These are phyloP conservation scores for Ferrisia virgata DNA, from an alignment of 2,888 invertebrate genomes.

Conservation along the genomic window DNA sequence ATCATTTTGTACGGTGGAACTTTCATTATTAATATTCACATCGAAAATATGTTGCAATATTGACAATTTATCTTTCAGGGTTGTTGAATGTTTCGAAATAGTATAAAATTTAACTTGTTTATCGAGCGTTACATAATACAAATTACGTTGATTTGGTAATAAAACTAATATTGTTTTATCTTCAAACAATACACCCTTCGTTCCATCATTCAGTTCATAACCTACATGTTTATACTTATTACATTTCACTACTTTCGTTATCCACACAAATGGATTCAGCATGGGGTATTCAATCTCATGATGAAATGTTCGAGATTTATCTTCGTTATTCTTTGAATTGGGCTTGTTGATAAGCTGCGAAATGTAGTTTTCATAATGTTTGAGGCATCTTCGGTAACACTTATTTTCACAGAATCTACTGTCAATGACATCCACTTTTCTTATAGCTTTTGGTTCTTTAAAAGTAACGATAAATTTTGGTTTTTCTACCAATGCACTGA, in stretches of 20 bases:
- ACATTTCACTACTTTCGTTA: background rate
- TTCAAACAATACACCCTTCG: slow-evolving; percentile 33
- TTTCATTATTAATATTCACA: background rate
- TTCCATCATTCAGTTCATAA: slow-evolving; percentile 38
- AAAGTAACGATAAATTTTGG: slow-evolving; percentile 35
- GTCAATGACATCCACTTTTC: background rate
- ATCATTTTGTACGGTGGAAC: background rate
- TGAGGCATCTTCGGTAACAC: slow-evolving; percentile 12
- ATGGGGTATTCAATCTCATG: slow-evolving; percentile 33
- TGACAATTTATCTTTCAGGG: slow-evolving; percentile 20
- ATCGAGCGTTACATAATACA: slow-evolving; percentile 26
- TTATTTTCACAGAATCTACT: slow-evolving; percentile 39
- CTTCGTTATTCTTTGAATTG: background rate
- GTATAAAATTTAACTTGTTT: slow-evolving; percentile 40
- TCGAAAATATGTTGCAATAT: slow-evolving; percentile 6
- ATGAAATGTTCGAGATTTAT: background rate
- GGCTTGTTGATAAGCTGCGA: slow-evolving; percentile 18
- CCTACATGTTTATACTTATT: slow-evolving; percentile 16
- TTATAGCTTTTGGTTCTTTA: background rate
- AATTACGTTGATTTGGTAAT: slow-evolving; percentile 33
- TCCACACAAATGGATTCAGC: slow-evolving; percentile 39
- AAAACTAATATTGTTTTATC: slow-evolving; percentile 29
- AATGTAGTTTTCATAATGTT: slow-evolving; percentile 35
- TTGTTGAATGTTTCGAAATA: slow-evolving; percentile 3
- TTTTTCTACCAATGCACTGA: slow-evolving; percentile 34